A percentile compares a stretch with the other conserved stretches of the same genome.
phyloP scores from a whole-genome alignment of 53 echinoderm and acorn worm species.

The Luidia sarsii region DNA sequence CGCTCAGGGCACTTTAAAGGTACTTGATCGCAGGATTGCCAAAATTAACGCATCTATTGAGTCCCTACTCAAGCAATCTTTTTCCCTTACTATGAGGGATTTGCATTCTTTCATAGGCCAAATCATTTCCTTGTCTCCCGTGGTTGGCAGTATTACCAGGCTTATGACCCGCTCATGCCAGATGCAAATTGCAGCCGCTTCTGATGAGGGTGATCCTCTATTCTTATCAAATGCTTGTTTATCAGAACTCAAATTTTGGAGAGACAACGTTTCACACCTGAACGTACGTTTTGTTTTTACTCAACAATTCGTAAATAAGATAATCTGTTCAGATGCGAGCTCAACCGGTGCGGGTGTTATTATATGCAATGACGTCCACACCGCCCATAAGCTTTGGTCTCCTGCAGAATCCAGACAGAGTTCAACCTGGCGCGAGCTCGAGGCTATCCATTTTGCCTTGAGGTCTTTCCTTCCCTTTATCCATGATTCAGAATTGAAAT shows the following conservation, averaged over 20 bases:
- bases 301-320: neutral
- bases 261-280: neutral
- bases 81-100: neutral
- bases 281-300: slow-evolving; percentile 3
- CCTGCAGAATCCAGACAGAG: slow-evolving; percentile 22
- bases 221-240: neutral
- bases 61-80: neutral
- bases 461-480: too few species aligned
- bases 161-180: slow-evolving; percentile 29
- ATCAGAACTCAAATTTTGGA: slow-evolving; percentile 28
- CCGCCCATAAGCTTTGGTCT: slow-evolving; percentile 49
- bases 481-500: neutral
- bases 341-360: slow-evolving; percentile 14
- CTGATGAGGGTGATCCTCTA: slow-evolving; percentile 2
- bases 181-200: neutral
- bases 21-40: neutral
- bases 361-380: slow-evolving; percentile 11
- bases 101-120: slow-evolving; percentile 31
- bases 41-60: neutral
- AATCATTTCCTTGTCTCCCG: slow-evolving; percentile 24
- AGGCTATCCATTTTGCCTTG: slow-evolving; percentile 6
- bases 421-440: slow-evolving; percentile 39
- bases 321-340: slow-evolving; percentile 34
- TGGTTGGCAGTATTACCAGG: neutral
- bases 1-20: neutral